These are phyloP conservation scores for Ptyas mucosa DNA, from an alignment of 2,113 vertebrate genomes.

Conservation along the genomic window DNA sequence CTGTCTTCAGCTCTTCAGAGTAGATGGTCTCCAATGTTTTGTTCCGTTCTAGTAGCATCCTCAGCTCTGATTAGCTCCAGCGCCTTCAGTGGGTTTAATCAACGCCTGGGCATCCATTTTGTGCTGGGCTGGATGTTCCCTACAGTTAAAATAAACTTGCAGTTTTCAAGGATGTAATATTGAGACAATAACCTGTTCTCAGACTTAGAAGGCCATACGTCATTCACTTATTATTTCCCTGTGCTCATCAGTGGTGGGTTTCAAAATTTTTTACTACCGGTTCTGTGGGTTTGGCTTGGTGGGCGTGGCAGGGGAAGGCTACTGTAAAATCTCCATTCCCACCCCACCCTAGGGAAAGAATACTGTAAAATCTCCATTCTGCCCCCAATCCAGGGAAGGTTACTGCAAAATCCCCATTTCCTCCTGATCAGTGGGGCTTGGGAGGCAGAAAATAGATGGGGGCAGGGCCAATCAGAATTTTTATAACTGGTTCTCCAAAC, in stretches of 20 bases:
- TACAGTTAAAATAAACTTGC: not conserved
- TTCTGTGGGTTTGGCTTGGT: too few relatives aligned
- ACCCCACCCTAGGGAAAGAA: too few relatives aligned
- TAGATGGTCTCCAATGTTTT: not conserved
- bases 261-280: too few relatives aligned
- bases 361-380: too few relatives aligned
- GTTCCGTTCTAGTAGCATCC: not conserved
- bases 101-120: not conserved
- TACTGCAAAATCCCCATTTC: too few relatives aligned
- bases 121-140: not conserved
- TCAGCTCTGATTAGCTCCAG: not conserved
- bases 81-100: not conserved
- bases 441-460: too few relatives aligned
- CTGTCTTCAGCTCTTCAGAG: not conserved
- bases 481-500: too few relatives aligned
- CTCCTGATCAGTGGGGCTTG: too few relatives aligned
- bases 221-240: not conserved
- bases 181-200: not conserved
- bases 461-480: too few relatives aligned
- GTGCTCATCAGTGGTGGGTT: not conserved
- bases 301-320: too few relatives aligned
- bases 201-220: not conserved
- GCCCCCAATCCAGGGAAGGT: too few relatives aligned
- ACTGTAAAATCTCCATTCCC: too few relatives aligned
- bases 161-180: not conserved